phyloP scores from a whole-genome alignment of 2,888 invertebrate genomes.

The Brachynemurus nebulosus region DNA sequence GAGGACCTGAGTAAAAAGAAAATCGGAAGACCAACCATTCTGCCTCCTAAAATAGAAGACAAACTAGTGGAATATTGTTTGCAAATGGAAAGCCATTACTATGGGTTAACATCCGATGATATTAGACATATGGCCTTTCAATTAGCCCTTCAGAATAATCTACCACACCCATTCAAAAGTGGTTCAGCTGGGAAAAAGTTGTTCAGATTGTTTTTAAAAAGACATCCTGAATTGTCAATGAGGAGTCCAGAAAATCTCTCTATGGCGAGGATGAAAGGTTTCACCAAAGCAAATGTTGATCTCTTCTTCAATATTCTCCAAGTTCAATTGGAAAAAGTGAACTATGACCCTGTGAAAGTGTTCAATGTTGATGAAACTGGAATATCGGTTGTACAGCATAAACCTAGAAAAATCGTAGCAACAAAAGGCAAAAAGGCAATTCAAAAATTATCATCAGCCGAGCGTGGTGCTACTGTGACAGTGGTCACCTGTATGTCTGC shows the following conservation, averaged over 20 bases:
- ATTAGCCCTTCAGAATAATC: conserved; percentile 18
- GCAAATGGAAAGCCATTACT: conserved; percentile 20
- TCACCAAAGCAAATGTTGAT: conserved; percentile 21
- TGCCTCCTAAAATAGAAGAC: conserved; percentile 17
- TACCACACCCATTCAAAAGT: conserved; percentile 19
- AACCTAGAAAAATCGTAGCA: conserved; percentile 17
- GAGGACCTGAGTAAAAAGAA: no score
- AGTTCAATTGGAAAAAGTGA: conserved; percentile 17
- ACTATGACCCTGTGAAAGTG: conserved; percentile 16
- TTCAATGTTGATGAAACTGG: conserved; percentile 23
- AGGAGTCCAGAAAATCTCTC: conserved; percentile 21
- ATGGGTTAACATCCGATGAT: conserved; percentile 21
- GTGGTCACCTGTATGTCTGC: conserved; percentile 23
- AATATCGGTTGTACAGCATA: conserved; percentile 18
- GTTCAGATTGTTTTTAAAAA: conserved; percentile 20
- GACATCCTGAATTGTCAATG: conserved; percentile 20
- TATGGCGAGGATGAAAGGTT: conserved; percentile 20
- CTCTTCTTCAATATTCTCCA: conserved; percentile 22
- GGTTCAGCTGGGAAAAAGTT: conserved; percentile 21
- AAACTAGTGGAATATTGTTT: conserved; percentile 17
- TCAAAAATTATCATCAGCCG: conserved; percentile 18
- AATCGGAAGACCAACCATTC: no score
- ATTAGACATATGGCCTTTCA: conserved; percentile 19
- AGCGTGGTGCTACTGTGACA: conserved; percentile 22
- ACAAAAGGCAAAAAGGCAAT: conserved; percentile 21